Evolutionary conservation across 2,113 vertebrate genomes (phyloP).

Genomic region (Madoqua kirkii): DNA sequence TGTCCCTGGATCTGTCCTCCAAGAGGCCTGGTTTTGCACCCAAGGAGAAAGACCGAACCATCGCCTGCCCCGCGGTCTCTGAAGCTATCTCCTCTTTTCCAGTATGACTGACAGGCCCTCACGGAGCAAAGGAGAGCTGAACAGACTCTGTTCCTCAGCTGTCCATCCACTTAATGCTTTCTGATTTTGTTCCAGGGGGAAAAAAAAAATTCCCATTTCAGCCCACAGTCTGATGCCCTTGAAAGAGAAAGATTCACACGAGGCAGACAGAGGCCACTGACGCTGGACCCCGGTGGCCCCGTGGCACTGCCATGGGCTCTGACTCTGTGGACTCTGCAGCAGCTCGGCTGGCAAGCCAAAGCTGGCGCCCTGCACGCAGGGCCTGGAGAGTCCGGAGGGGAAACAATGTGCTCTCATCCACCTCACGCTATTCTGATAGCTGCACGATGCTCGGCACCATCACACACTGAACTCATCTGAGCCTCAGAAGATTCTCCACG

Average conservation of each 20-base stretch:
- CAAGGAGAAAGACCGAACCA: background rate
- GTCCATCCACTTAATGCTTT: constrained; percentile 59
- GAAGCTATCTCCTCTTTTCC: constrained; percentile 22
- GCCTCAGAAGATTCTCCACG: too few species aligned
- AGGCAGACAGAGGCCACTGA: background rate
- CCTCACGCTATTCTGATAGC: rapidly evolving
- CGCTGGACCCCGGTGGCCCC: background rate
- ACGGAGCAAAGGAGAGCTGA: background rate
- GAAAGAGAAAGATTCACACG: constrained; percentile 20
- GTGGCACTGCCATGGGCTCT: background rate
- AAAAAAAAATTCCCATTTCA: background rate
- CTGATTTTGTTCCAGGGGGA: constrained; percentile 30
- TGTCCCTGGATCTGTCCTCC: background rate
- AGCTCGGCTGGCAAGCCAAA: background rate
- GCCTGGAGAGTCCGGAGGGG: background rate
- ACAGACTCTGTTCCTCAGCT: background rate
- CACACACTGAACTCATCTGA: background rate
- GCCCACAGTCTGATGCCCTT: constrained; percentile 30
- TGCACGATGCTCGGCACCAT: rapidly evolving
- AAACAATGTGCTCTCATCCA: background rate
- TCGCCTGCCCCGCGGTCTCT: background rate
- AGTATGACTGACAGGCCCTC: constrained; percentile 39
- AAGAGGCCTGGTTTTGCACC: background rate
- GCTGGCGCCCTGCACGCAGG: rapidly evolving
- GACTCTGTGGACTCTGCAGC: background rate